Base-by-base conservation (phyloP, 2,797 vertebrate species). In the Acanthis flammea region DNA sequence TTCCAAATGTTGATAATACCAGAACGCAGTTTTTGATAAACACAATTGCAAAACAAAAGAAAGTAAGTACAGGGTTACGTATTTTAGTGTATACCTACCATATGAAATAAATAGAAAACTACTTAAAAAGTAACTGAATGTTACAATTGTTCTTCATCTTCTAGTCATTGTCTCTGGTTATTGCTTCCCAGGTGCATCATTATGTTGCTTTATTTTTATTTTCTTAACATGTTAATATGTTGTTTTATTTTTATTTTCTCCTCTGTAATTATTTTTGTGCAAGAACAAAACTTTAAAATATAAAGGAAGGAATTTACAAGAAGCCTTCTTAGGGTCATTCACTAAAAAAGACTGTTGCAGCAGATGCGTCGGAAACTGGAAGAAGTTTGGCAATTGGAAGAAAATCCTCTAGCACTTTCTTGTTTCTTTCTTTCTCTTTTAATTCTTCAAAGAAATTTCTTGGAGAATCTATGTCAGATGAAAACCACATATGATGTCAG, bases 1-100 rank as follows among this genome's bases (percentile, higher is more conserved):
- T 98, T 93, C 98, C 98, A 89, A 98, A 98, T 70, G 98, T 98
- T 90, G 98, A 98, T 92, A 98, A 98, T 91, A 76, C 97, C 57
- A 97, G 97, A 95, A 98, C 97, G 70, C 98, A 94, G 70, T 98
- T 98, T 96, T 96, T 98, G 91, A 96, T 98, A 70, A 92, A 98
- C 25, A 97, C 96, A 30, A 98, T 98, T 66, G 97, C 98, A 75
- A 98, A 98, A 50, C 98, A 98, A 71, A 80, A 97, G 84, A 98
- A 98, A 87, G 98, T 98, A 97, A 97, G 97, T 96, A 19, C 30
- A 62, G 9, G 9, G 58, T 86, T 85, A 67, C 19, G 35, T 85
- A 65, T 42, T 47, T 78, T 62, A 28, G 21, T 55, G 23, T 39
- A 66, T 72, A 11, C 7, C 18, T 37, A 37, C 14, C 48, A 22